Percentiles rank a stretch among this genome's conserved stretches.
Conservation (phyloP, 2,113 vertebrate species). For the Cephalopholis sonnerati region DNA sequence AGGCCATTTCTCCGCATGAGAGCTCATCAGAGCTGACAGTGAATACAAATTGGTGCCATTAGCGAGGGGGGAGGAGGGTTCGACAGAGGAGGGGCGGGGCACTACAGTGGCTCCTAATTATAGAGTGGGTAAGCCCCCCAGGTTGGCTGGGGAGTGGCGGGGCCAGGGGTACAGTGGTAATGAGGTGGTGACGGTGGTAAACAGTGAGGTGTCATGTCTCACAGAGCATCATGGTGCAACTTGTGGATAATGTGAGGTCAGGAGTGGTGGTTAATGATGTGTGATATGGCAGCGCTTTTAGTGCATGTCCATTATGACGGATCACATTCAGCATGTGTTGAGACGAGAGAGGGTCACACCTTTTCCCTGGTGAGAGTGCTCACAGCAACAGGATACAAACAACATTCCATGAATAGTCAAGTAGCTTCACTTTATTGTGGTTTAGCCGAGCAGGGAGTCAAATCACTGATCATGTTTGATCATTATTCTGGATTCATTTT, state of each 20-base stretch:
- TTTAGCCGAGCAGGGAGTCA: conserved; percentile 7
- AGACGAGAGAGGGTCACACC: conserved; percentile 59
- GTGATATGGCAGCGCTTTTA: conserved; percentile 43
- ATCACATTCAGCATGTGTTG: conserved; percentile 48
- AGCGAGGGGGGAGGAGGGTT: conserved; percentile 44
- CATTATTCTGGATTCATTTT: not conserved
- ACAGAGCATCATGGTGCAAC: conserved; percentile 10
- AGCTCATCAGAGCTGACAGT: conserved; percentile 81
- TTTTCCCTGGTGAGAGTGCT: conserved; percentile 40
- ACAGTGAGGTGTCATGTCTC: conserved; percentile 56
- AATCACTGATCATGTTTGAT: not conserved
- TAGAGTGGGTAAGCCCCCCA: conserved; percentile 63
- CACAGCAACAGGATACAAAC: conserved; percentile 66
- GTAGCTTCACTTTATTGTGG: conserved; percentile 25
- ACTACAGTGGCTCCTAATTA: conserved; percentile 75
- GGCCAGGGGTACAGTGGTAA: conserved; percentile 47
- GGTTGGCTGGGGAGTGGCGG: conserved; percentile 51
- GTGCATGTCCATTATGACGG: conserved; percentile 49
- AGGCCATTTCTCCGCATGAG: conserved; percentile 77
- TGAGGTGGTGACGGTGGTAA: conserved; percentile 61
- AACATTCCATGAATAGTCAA: conserved; percentile 38
- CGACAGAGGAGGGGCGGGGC: conserved; percentile 35
- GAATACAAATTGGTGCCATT: conserved; percentile 84
- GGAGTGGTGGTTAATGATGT: conserved; percentile 60
- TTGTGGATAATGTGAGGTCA: conserved; percentile 43